Base-by-base conservation (phyloP, 2,797 vertebrate species). In the Notoglanidium macrostoma region DNA sequence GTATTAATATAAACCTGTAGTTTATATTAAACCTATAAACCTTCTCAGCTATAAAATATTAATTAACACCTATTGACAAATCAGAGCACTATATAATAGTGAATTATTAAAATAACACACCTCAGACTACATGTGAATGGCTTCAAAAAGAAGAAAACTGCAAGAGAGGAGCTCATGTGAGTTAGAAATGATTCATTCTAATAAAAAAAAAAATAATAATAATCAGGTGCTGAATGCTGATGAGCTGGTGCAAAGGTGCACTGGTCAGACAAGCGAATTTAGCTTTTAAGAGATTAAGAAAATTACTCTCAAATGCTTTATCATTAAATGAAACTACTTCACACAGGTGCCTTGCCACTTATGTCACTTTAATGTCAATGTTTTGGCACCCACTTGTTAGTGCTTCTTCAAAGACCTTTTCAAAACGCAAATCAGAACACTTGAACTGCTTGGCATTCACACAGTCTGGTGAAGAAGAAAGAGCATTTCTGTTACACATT, bases 401-500 rank as follows among this genome's bases (percentile, higher is more conserved):
- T 65, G 11, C 54, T 68, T 85, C 51, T 72, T 80, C 54, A 32
- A 70, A 67, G 83, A 59, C 74, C 74, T 85, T 83, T 85, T 87
- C 73, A 87, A 44, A 59, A 40, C 21, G 73, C 55, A 57, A 84
- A 21, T 84, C 81, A 49, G 72, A 67, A 72, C 74, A 78, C 74
- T 84, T 80, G 87, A 87, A 80, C 73, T 61, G 83, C 83, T 84
- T 79, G 76, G 54, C 65, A 73, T 78, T 87, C 87, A 87, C 68
- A 79, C 82, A 70, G n/a, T 40, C 76, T 76, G 82, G 73, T 54
- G 44, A 77, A 54, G 55, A 85, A 84, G 73, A 87, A 87, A 78
- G 81, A 59, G 73, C 86, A 79, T 87, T 77, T 79, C 74, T 79
- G 55, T 84, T 76, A 72, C 49, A 84, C 77, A 84, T 70, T 87